Evolutionary conservation across 1,140 invertebrate genomes (phyloP).

Genomic region (Pseudachorutes palmiensis): DNA sequence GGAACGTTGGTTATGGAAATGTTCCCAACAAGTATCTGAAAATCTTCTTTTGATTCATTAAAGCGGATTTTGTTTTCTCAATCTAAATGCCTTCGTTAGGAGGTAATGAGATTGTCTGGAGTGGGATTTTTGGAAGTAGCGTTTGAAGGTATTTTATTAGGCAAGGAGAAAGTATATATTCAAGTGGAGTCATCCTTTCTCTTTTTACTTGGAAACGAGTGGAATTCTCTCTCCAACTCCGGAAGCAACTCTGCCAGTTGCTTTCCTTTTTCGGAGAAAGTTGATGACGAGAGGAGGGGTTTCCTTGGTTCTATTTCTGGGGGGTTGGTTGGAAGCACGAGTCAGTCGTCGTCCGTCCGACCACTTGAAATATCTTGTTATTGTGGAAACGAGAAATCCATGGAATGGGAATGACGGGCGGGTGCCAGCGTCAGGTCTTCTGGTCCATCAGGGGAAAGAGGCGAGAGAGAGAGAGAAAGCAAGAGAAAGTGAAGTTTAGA

Average conservation of each 20-base stretch:
- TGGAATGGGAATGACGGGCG: not conserved
- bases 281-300: too few species aligned
- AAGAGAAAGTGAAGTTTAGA: constrained; percentile 18
- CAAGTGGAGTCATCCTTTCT: not conserved
- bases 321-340: too few species aligned
- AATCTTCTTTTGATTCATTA: not conserved
- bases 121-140: not conserved
- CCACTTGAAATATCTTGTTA: constrained; percentile 5
- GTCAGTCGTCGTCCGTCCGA: constrained; percentile 7
- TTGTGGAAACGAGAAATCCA: not conserved
- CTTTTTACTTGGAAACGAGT: too few species aligned
- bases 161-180: not conserved
- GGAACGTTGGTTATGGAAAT: too few species aligned
- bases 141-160: not conserved
- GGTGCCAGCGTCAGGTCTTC: constrained; percentile 32
- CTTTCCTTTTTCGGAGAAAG: too few species aligned
- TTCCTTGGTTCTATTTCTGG: too few species aligned
- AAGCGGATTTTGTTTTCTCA: too few species aligned
- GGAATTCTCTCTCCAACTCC: too few species aligned
- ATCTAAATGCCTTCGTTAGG: not conserved
- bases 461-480: constrained; percentile 38
- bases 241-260: too few species aligned
- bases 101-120: not conserved
- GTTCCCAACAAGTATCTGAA: too few species aligned
- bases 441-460: constrained; percentile 9